Base-by-base conservation (phyloP, 1,140 invertebrate species). In the Bombus fervidus region DNA sequence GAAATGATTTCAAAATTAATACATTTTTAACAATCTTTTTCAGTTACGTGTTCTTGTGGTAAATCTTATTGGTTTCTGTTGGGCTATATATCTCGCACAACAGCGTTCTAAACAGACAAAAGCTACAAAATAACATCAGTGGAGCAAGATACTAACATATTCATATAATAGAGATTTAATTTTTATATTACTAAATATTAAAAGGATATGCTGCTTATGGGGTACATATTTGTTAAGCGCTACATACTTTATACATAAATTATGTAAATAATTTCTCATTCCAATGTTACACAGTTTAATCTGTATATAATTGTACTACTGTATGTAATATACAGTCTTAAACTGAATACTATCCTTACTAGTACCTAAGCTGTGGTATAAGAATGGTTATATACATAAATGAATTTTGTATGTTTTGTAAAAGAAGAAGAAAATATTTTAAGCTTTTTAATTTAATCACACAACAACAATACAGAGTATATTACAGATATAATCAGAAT, bases 31-130 rank as follows among this genome's bases (percentile, higher is more conserved):
- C 10, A 10, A 68, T 57, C 37, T 47, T 41, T 96, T 96, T 87
- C 93, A 97, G 97, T 93, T 97, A 37, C 93, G 97, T 88, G 96
- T 97, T 15, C 94, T 97, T 6, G 95, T 96, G 68, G 95, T 96
- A 89, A 97, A 97, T 92, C 87, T 97, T 15, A 96, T 97, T 83
- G 96, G 96, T 74, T 97, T 97, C 86, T 95, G 96, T 72, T 97
- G 97, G 97, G 96, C 96, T 8, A 96, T 97, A 91, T 97, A 96
- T 90, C 88, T 97, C 43, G 96, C 97, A 18, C 96, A 95, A 73
- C 94, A 95, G 82, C 93, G 96, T 74, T 91, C 95, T 79, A 92
- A 93, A 74, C 34, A 85, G 15, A 72, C 43, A 28, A 90, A 87
- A 72, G 15, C 47, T 13, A 88, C 76, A 31, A 89, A 86, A 68